These are phyloP conservation scores for Pelodiscus sinensis DNA, from an alignment of 2,113 vertebrate genomes.

Conservation along the genomic window DNA sequence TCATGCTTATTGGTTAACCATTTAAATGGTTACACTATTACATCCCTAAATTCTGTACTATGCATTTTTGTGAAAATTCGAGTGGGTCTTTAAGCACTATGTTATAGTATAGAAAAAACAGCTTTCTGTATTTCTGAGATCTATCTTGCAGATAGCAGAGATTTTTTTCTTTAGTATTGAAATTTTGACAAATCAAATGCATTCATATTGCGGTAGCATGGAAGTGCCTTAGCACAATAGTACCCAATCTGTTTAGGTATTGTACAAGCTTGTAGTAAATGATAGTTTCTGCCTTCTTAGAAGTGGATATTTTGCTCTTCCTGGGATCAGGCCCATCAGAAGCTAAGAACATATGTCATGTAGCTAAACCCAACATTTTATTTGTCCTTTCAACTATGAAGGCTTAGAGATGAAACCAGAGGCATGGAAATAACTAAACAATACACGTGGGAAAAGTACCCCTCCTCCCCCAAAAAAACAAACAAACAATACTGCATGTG, in stretches of 20 bases:
- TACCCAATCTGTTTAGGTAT: no score
- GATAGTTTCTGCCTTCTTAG: background rate
- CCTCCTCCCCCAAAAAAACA: background rate
- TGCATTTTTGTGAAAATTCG: background rate
- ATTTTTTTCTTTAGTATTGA: background rate
- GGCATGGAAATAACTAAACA: background rate
- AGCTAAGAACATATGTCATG: background rate
- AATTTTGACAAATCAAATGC: background rate
- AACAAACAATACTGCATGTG: background rate
- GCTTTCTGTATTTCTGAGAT: background rate
- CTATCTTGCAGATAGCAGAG: background rate
- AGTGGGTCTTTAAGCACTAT: background rate
- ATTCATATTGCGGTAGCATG: background rate
- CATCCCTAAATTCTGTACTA: no score
- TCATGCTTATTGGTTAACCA: no score
- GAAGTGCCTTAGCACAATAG: no score
- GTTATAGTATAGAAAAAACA: background rate
- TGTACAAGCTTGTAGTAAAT: background rate
- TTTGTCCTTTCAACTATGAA: background rate
- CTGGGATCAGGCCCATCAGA: background rate
- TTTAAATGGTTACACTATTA: no score
- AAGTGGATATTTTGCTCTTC: background rate
- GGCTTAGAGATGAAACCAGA: background rate
- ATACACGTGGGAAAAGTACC: background rate
- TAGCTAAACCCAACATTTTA: background rate